Percentiles rank a stretch among this genome's conserved stretches.
Conservation (phyloP, 2,888 invertebrate genomes). For the Drosophila anomelani region DNA sequence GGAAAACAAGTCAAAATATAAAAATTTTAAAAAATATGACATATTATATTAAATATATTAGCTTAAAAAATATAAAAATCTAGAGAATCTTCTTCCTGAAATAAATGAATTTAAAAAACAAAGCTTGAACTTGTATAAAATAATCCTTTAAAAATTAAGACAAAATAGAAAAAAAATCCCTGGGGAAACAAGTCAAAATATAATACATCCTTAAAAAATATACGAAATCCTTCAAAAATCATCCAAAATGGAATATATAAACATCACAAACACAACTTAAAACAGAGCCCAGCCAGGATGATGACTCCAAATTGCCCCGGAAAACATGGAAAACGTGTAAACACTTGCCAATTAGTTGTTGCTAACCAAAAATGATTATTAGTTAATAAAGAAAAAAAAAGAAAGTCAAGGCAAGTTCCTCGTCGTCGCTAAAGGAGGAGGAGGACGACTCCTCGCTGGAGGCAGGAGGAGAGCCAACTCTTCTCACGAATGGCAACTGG, state of each 20-base stretch:
- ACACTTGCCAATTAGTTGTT: constrained; percentile 16
- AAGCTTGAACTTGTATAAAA: no score
- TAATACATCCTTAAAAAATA: no score
- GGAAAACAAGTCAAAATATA: no score
- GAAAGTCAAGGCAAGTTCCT: constrained; percentile 6
- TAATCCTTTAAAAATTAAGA: no score
- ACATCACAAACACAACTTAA: neutral
- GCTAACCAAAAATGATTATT: constrained; percentile 27
- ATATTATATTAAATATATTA: no score
- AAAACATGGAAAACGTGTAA: constrained; percentile 9
- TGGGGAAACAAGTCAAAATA: no score
- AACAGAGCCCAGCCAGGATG: neutral
- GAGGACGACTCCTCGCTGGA: neutral
- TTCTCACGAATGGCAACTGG: constrained; percentile 32
- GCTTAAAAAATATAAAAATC: no score
- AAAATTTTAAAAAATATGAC: no score
- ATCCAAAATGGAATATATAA: neutral
- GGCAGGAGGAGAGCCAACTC: constrained; percentile 1
- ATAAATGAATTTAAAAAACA: no score
- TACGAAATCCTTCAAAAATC: neutral
- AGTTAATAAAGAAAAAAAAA: constrained; percentile 20
- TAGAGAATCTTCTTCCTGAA: no score
- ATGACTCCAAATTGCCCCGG: constrained; percentile 1
- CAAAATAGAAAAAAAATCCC: no score
- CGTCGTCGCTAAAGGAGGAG: neutral